Evolutionary conservation across 2,888 invertebrate species (phyloP).

Genomic region (Lasioglossum marginatum): DNA sequence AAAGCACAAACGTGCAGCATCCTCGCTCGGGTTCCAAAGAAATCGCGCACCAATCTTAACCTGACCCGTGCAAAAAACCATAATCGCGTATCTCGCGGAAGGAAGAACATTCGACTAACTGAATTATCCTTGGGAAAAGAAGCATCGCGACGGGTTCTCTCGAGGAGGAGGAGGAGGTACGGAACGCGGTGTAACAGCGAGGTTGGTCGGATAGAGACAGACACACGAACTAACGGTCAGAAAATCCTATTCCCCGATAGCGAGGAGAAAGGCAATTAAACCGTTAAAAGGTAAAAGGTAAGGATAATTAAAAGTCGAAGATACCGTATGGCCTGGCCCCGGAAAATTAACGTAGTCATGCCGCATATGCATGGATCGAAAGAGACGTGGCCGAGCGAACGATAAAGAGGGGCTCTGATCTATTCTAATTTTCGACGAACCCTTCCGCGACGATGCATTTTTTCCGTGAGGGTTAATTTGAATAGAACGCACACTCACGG

Average conservation of each 20-base stretch:
- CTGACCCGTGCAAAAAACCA: background rate
- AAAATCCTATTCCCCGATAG: conserved; percentile 44
- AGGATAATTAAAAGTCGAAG: conserved; percentile 63
- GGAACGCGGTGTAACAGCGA: background rate
- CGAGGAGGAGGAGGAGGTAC: background rate
- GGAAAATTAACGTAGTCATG: conserved; percentile 81
- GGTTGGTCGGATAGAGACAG: background rate
- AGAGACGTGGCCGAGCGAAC: background rate
- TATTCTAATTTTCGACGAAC: conserved; percentile 81
- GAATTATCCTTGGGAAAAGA: conserved; percentile 8
- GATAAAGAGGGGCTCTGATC: conserved; percentile 39
- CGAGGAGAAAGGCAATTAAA: conserved; percentile 71
- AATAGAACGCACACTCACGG: conserved; percentile 69
- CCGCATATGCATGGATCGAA: conserved; percentile 77
- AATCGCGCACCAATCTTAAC: background rate
- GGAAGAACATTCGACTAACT: background rate
- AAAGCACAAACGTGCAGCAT: background rate
- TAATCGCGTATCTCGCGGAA: background rate
- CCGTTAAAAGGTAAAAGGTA: conserved; percentile 64
- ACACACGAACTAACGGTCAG: conserved; percentile 41
- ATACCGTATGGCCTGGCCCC: conserved; percentile 73
- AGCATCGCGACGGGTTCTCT: conserved; percentile 5
- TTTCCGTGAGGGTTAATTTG: conserved; percentile 83
- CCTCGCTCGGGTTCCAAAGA: background rate
- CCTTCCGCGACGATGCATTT: conserved; percentile 74